Conservation (phyloP, 2,888 invertebrate species). For the Eupithecia abbreviata region DNA sequence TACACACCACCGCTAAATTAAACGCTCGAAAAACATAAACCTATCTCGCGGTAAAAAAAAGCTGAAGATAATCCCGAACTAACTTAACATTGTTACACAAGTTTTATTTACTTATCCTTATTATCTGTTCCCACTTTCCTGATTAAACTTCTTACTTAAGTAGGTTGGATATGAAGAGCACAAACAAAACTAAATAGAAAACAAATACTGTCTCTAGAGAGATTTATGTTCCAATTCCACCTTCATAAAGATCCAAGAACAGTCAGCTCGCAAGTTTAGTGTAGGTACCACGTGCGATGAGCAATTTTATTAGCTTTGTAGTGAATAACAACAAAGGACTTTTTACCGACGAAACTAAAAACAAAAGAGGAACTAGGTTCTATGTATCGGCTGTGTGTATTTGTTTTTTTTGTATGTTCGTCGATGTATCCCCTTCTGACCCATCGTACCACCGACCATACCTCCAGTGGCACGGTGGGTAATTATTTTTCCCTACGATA, state of each 20-base stretch:
- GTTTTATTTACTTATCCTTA: background rate
- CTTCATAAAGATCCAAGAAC: conserved; percentile 23
- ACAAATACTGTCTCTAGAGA: conserved; percentile 10
- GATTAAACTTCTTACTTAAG: background rate
- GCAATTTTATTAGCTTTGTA: background rate
- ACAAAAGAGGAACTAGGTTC: no score
- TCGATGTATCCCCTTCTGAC: no score
- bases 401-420: no score
- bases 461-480: no score
- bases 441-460: no score
- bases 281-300: background rate
- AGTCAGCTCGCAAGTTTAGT: background rate
- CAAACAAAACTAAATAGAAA: conserved; percentile 9
- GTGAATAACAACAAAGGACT: no score
- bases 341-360: no score
- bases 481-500: no score
- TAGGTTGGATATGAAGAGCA: background rate
- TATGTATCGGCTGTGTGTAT: no score
- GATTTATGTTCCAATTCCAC: conserved; percentile 28
- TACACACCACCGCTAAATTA: background rate
- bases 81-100: background rate
- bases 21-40: background rate
- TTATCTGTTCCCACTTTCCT: background rate
- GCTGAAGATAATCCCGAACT: background rate
- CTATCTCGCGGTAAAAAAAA: no score